Evolutionary conservation across 2,797 vertebrate genomes (phyloP), one percentile per base, ranked within the genome.

Genomic region (Sebastes cheni): DNA sequence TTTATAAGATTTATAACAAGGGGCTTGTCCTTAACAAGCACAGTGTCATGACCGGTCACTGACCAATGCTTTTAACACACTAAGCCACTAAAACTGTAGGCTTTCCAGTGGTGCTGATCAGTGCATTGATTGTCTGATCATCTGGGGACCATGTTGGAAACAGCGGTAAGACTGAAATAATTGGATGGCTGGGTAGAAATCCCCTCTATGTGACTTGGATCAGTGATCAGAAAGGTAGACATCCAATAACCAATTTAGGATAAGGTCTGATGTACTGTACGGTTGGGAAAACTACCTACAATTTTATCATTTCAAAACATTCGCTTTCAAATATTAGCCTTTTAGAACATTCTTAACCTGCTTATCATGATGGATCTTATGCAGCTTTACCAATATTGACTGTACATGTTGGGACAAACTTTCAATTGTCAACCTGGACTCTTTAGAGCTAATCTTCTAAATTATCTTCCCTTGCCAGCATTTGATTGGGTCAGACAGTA

Each of bases 101-200:
- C 59, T 70, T 18, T 89, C 59, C 83, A 89, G 75, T 72, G 70
- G 78, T 67, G 82, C 86, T 83, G 84, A 88, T 92, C 86, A 85
- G 78, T 25, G 87, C 88, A 91, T 90, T 85, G 89, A 93, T 88
- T 61, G 76, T 67, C 79, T 78, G 85, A 91, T 91, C 83, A 88
- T 87, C 85, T 67, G 52, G 85, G 78, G 86, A 86, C 86, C 64
- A 12, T 72, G 83, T 70, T 89, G 70, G 83, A 83, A 80, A 75
- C 72, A 13, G 42, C 64, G 36, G 80, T 85, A 85, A 86, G 87
- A 82, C 79, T 77, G 82, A 89, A 89, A 93, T 92, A 92, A 93
- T 93, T 92, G 89, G 89, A 87, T 61, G 77, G 84, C 73, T 68
- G 55, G 61, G 66, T 58, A 66, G 62, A 89, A 93, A 87, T 76